phyloP scores from a whole-genome alignment of 1,140 invertebrate genomes.

The Apis mellifera region Amel_HAv3.1 CM009937.2:3018501-3019000 shows the following conservation, averaged over 20 bases:
- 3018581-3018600: conserved; percentile 77
- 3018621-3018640: conserved; percentile 85
- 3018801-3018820: conserved; percentile 82
- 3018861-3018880: conserved; percentile 85
- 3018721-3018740: neutral
- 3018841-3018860: conserved; percentile 79
- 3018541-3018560: conserved; percentile 81
- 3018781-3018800: conserved; percentile 67
- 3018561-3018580: conserved; percentile 77
- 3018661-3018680: conserved; percentile 71
- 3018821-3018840: conserved; percentile 81
- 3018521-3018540: conserved; percentile 27
- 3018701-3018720: neutral
- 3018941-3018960: too few species aligned
- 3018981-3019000: neutral
- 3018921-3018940: conserved; percentile 73
- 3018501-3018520: neutral
- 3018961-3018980: neutral
- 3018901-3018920: conserved; percentile 87
- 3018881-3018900: conserved; percentile 86
- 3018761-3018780: conserved; percentile 15
- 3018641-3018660: conserved; percentile 91
- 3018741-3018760: neutral
- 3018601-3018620: conserved; percentile 37
- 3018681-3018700: neutral